Percentiles rank a stretch among this genome's conserved stretches.
Conservation (phyloP, 2,797 vertebrate species). For the Eupleurogrammus muticus region DNA sequence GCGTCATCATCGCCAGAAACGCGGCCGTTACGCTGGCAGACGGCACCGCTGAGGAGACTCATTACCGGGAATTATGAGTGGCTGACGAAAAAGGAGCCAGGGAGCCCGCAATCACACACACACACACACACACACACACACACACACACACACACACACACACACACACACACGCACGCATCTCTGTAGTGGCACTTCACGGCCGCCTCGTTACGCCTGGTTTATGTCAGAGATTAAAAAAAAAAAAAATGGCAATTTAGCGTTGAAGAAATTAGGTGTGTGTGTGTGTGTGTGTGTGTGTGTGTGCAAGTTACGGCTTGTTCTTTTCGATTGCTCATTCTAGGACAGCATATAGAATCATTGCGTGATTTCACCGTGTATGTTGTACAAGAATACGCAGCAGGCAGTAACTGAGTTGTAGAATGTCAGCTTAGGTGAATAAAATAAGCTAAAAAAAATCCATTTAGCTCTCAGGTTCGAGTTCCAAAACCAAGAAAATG, state of each 20-base stretch:
- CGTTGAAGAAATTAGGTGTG: too few relatives aligned
- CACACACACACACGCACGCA: too few relatives aligned
- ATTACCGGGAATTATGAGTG: conserved; percentile 53
- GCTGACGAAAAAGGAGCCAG: conserved; percentile 43
- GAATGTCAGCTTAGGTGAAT: neutral
- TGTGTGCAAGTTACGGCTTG: conserved; percentile 21
- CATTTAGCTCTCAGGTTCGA: neutral
- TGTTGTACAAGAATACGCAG: neutral
- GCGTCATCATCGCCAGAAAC: conserved; percentile 15
- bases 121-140: conserved; percentile 53
- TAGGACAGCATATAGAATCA: neutral
- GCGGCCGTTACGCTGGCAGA: conserved; percentile 13
- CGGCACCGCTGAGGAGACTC: conserved; percentile 49
- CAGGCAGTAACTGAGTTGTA: neutral
- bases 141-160: conserved; percentile 47
- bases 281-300: too few relatives aligned
- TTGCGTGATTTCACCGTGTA: neutral
- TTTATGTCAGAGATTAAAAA: conserved; percentile 66
- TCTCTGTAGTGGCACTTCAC: conserved; percentile 61
- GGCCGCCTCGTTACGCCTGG: conserved; percentile 64
- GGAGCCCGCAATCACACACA: conserved; percentile 55
- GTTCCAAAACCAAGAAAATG: neutral
- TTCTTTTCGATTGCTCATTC: neutral
- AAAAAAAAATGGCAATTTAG: conserved; percentile 47
- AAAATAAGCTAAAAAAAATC: neutral